Percentiles rank a stretch among this genome's conserved stretches.
Evolutionary conservation across 2,113 vertebrate species (phyloP).

Genomic region (Channa maculata): DNA sequence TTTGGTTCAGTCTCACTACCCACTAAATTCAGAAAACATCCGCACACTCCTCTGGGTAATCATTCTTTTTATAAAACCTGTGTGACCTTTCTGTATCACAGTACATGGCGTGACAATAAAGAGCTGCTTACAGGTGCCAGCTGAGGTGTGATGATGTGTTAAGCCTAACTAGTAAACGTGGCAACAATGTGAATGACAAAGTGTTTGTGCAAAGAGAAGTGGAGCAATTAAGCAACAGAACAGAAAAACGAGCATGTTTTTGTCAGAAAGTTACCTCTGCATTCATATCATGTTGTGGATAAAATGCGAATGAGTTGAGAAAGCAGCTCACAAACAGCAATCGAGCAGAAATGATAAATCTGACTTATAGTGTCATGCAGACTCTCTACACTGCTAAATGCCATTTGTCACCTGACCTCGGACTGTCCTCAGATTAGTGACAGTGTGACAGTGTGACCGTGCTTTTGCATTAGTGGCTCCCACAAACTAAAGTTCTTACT

Average conservation of each 20-base stretch:
- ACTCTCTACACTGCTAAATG: neutral
- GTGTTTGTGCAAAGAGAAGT: neutral
- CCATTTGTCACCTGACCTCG: slow-evolving; percentile 30
- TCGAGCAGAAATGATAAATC: slow-evolving; percentile 1
- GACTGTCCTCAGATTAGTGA: slow-evolving; percentile 32
- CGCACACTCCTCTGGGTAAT: neutral
- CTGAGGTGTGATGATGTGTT: slow-evolving; percentile 48
- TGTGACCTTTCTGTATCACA: slow-evolving; percentile 30
- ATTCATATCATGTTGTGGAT: too few species aligned
- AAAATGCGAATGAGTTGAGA: neutral
- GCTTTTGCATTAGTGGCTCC: slow-evolving; percentile 24
- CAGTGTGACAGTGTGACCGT: slow-evolving; percentile 31
- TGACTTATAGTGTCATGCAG: slow-evolving; percentile 9
- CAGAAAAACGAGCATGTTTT: too few species aligned
- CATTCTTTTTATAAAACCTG: neutral
- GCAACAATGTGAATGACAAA: neutral
- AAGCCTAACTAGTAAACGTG: slow-evolving; percentile 6
- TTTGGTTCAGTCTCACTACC: neutral
- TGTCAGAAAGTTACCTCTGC: too few species aligned
- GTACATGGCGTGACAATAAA: slow-evolving; percentile 55
- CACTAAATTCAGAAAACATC: neutral
- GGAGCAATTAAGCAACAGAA: too few species aligned
- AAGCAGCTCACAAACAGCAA: neutral
- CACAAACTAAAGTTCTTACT: slow-evolving; percentile 8
- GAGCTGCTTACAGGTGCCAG: slow-evolving; percentile 41